These are phyloP conservation scores for Eurytoma californica DNA, from an alignment of 2,888 invertebrate species.

Conservation along the genomic window DNA sequence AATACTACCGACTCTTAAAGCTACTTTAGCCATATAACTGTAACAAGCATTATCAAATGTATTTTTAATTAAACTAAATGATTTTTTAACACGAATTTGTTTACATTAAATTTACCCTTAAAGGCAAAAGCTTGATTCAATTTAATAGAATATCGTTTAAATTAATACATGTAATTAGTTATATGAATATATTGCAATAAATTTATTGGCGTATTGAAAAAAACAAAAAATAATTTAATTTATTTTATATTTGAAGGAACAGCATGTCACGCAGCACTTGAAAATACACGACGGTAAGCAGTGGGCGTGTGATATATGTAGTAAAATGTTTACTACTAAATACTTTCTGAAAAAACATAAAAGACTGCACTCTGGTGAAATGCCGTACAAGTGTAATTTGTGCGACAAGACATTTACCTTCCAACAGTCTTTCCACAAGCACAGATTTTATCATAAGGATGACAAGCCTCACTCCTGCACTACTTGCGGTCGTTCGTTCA, in stretches of 20 bases:
- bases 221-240: not conserved
- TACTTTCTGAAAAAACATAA: slow-evolving; percentile 93
- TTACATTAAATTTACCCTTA: too few species aligned
- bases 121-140: too few species aligned
- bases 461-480: slow-evolving; percentile 83
- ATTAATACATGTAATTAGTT: not conserved
- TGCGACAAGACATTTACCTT: slow-evolving; percentile 92
- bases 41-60: too few species aligned
- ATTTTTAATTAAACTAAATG: too few species aligned
- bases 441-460: slow-evolving; percentile 89
- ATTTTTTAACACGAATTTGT: too few species aligned
- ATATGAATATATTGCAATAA: not conserved
- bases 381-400: slow-evolving; percentile 88
- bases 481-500: slow-evolving; percentile 89
- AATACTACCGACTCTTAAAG: too few species aligned
- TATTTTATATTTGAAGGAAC: slow-evolving; percentile 69
- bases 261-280: slow-evolving; percentile 75
- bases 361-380: slow-evolving; percentile 89
- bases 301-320: slow-evolving; percentile 91
- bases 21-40: too few species aligned
- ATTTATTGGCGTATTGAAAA: slow-evolving; percentile 6
- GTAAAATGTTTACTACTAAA: slow-evolving; percentile 90
- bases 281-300: slow-evolving; percentile 82
- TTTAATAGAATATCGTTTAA: not conserved
- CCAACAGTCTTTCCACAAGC: slow-evolving; percentile 93